A percentile compares a stretch with the other conserved stretches of the same genome.
Conservation (phyloP, 2,113 vertebrate species). For the Hiodon alosoides region DNA sequence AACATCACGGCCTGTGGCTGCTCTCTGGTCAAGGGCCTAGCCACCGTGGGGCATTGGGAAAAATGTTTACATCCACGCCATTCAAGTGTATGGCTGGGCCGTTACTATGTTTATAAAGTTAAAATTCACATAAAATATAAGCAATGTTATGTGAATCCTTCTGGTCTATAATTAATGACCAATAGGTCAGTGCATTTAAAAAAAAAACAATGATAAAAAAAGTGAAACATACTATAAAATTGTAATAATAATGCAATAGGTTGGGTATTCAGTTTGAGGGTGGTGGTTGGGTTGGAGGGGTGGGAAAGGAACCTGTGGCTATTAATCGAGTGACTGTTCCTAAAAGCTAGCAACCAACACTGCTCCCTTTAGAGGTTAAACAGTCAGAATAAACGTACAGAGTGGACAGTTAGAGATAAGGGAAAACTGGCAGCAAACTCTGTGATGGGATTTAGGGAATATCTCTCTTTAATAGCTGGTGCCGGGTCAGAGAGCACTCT, state of each 20-base stretch:
- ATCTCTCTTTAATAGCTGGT: slow-evolving; percentile 61
- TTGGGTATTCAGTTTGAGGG: too few relatives aligned
- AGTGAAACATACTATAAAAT: not conserved
- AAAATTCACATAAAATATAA: not conserved
- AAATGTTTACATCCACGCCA: not conserved
- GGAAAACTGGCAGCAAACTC: slow-evolving; percentile 56
- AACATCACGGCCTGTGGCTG: slow-evolving; percentile 17
- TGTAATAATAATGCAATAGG: too few relatives aligned
- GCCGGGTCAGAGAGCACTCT: slow-evolving; percentile 48
- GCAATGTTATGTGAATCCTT: not conserved
- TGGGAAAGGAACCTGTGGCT: not conserved
- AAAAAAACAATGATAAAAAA: not conserved
- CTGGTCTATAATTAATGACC: not conserved
- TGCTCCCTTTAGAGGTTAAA: slow-evolving; percentile 44
- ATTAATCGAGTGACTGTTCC: slow-evolving; percentile 6
- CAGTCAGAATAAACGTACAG: slow-evolving; percentile 50
- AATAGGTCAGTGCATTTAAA: not conserved
- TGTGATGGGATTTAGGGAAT: slow-evolving; percentile 62
- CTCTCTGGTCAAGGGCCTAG: slow-evolving; percentile 6
- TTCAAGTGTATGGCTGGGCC: not conserved
- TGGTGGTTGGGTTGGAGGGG: too few relatives aligned
- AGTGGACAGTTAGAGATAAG: slow-evolving; percentile 51
- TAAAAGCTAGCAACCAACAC: slow-evolving; percentile 26
- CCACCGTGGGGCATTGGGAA: not conserved
- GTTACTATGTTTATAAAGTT: not conserved